phyloP scores from a whole-genome alignment of 1,140 invertebrate genomes.

The Asbolus verrucosus region DNA sequence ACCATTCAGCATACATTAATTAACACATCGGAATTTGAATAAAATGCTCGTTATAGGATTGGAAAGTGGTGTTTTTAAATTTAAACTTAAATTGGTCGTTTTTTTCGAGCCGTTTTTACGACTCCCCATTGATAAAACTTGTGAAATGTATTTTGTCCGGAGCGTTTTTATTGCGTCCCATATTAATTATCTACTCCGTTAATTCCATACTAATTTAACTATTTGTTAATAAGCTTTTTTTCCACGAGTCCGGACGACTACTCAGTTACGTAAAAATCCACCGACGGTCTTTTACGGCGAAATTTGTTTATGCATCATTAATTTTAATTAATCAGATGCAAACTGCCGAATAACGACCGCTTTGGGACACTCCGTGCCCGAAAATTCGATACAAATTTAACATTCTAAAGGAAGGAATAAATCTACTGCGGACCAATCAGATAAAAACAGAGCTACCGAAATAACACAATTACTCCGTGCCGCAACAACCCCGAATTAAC shows the following conservation, averaged over 20 bases:
- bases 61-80: conserved; percentile 60
- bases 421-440: conserved; percentile 8
- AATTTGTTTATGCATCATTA: conserved; percentile 25
- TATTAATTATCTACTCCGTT: conserved; percentile 47
- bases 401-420: conserved; percentile 18
- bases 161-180: conserved; percentile 25
- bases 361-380: background rate
- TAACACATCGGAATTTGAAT: conserved; percentile 62
- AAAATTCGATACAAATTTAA: conserved; percentile 22
- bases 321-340: conserved; percentile 44
- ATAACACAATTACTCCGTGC: conserved; percentile 31
- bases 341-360: conserved; percentile 8
- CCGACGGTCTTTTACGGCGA: conserved; percentile 15
- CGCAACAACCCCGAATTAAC: no score
- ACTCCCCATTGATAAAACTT: conserved; percentile 52
- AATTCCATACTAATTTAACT: conserved; percentile 56
- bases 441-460: conserved; percentile 30
- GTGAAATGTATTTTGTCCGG: conserved; percentile 51
- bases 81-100: conserved; percentile 51
- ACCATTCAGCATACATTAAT: conserved; percentile 61
- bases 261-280: conserved; percentile 41
- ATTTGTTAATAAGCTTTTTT: conserved; percentile 55
- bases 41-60: conserved; percentile 61
- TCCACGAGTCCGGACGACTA: conserved; percentile 21
- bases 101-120: conserved; percentile 50